A percentile compares a stretch with the other conserved stretches of the same genome.
Conservation (phyloP, 2,113 vertebrate species). For the Copsychus sechellarum region DNA sequence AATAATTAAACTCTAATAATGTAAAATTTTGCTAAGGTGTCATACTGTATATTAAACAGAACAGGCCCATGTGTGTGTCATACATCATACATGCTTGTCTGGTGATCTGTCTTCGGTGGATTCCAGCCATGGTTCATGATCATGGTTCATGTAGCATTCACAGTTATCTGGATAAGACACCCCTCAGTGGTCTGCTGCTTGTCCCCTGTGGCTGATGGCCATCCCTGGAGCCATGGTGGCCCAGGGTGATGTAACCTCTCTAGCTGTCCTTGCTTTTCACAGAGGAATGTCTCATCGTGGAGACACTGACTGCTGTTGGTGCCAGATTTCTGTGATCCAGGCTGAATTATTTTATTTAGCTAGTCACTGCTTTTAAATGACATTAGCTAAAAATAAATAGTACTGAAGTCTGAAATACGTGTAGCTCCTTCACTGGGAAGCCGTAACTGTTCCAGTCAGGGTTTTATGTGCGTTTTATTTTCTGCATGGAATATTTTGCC, state of each 20-base stretch:
- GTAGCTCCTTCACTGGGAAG: not conserved
- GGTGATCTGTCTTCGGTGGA: not conserved
- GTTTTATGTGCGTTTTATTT: not conserved
- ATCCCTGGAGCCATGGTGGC: not conserved
- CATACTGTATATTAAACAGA: not conserved
- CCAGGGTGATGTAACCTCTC: not conserved
- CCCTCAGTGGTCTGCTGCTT: not conserved
- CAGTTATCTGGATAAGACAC: not conserved
- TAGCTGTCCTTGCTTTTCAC: not conserved
- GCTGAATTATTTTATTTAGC: not conserved
- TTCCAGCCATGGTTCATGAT: not conserved
- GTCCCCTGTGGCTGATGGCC: not conserved
- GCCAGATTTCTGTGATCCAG: not conserved
- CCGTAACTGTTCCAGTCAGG: not conserved
- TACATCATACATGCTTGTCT: not conserved
- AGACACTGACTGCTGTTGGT: not conserved
- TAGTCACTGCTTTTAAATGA: not conserved
- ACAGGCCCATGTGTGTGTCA: fast-evolving
- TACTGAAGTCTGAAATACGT: not conserved
- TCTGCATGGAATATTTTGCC: not conserved
- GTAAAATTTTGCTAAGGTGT: not conserved
- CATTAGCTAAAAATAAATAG: not conserved
- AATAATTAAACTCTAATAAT: not conserved
- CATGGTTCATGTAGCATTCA: not conserved
- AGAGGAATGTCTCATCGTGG: not conserved